A percentile compares a stretch with the other conserved stretches of the same genome.
Evolutionary conservation across 2,113 vertebrate species (phyloP).

Genomic region (Columba livia): DNA sequence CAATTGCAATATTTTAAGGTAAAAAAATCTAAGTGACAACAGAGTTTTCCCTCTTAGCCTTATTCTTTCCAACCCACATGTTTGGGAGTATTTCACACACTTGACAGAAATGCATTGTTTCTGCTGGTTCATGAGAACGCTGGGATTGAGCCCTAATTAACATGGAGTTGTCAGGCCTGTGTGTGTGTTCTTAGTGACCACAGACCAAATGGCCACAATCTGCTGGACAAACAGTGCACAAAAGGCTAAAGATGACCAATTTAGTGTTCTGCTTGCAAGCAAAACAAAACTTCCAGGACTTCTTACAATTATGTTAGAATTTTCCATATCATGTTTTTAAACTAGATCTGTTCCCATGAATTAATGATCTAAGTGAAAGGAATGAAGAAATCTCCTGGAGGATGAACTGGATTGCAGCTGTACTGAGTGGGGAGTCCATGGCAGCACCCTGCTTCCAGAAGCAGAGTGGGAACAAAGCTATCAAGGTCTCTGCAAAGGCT

Average conservation of each 20-base stretch:
- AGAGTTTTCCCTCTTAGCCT: background rate
- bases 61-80: background rate
- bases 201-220: background rate
- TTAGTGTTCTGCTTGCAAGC: background rate
- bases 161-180: background rate
- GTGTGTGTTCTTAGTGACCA: background rate
- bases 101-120: background rate
- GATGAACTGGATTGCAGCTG: background rate
- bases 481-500: background rate
- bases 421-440: background rate
- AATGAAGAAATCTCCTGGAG: background rate
- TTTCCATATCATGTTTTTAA: background rate
- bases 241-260: background rate
- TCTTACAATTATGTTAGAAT: background rate
- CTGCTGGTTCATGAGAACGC: background rate
- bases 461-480: rapidly evolving
- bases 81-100: background rate
- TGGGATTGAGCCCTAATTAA: background rate
- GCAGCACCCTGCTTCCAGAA: background rate
- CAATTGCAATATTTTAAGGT: background rate
- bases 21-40: background rate
- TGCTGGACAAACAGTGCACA: background rate
- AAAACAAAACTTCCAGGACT: background rate
- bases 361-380: background rate
- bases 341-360: background rate